These are phyloP conservation scores for Diadophis punctatus DNA, from an alignment of 2,113 vertebrate species.

Conservation along the genomic window DNA sequence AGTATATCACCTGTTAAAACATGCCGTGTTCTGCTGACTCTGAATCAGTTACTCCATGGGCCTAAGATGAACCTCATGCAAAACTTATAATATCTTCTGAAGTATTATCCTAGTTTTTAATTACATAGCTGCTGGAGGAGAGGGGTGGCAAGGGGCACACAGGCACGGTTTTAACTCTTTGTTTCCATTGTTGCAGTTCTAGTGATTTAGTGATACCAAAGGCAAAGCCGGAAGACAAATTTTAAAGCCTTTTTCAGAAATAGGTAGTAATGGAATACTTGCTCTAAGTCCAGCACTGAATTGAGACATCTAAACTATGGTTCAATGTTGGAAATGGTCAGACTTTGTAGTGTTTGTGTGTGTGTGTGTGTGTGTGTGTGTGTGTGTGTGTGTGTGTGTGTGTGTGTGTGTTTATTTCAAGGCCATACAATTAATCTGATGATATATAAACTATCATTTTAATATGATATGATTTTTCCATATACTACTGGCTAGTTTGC, in stretches of 20 bases:
- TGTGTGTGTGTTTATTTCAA: background rate
- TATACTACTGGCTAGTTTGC: background rate
- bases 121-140: background rate
- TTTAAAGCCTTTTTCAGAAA: background rate
- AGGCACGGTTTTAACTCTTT: background rate
- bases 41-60: background rate
- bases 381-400: background rate
- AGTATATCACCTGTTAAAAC: background rate
- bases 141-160: background rate
- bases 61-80: background rate
- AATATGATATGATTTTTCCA: background rate
- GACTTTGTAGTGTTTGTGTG: too few relatives aligned
- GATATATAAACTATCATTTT: background rate
- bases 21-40: background rate
- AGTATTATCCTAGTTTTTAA: background rate
- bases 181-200: background rate
- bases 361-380: too few relatives aligned
- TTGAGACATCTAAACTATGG: background rate
- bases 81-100: background rate
- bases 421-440: background rate
- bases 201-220: background rate
- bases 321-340: background rate
- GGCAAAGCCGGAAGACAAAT: background rate
- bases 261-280: background rate
- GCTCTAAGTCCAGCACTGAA: background rate